A percentile compares a stretch with the other conserved stretches of the same genome.
Evolutionary conservation across 2,888 invertebrate species (phyloP).

Genomic region (Pristionchus mayeri): DNA sequence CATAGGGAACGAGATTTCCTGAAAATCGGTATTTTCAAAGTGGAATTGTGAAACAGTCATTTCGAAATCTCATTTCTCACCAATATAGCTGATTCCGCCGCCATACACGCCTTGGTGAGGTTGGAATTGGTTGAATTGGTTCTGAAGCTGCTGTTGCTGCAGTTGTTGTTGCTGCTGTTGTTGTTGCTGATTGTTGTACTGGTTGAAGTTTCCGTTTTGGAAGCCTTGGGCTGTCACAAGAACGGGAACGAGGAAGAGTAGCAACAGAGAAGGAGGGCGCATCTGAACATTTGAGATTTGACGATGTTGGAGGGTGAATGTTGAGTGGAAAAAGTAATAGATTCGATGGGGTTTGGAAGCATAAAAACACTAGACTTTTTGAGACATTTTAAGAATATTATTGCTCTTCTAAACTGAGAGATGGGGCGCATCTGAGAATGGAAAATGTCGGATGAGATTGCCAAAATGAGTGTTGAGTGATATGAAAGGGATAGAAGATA

Average conservation of each 20-base stretch:
- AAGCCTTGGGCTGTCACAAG: not conserved
- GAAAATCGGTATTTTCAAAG: not conserved
- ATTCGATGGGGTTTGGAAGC: too few species aligned
- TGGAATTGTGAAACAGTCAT: too few species aligned
- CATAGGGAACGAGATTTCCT: slow-evolving; percentile 55
- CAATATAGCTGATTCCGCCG: not conserved
- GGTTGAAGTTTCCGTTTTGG: not conserved
- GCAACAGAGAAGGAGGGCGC: not conserved
- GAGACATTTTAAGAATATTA: too few species aligned
- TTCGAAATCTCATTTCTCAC: not conserved
- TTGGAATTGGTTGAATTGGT: not conserved
- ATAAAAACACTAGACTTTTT: too few species aligned
- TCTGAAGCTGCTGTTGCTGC: not conserved
- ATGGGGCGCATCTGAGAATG: too few species aligned
- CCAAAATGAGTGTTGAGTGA: not conserved
- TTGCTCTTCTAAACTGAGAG: too few species aligned
- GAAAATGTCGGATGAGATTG: too few species aligned
- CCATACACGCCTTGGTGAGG: not conserved
- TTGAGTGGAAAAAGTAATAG: not conserved
- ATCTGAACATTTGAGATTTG: not conserved
- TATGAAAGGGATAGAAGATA: not conserved
- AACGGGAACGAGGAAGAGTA: not conserved
- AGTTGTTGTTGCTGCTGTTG: not conserved
- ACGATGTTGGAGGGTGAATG: not conserved
- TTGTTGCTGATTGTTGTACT: not conserved